Conservation (phyloP, 2,888 invertebrate genomes). For the Pediacus dermestoides region DNA sequence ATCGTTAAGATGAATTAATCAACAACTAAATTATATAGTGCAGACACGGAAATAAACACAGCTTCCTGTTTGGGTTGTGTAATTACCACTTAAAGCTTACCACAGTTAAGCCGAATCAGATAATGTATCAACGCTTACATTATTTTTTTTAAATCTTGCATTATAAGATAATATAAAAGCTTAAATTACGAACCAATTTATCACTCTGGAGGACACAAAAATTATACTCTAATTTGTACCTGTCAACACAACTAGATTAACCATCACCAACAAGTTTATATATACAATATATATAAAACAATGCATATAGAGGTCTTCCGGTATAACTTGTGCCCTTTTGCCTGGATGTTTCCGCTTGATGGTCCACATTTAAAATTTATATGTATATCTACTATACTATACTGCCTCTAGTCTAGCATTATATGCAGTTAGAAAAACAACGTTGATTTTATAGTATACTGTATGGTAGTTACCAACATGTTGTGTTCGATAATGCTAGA, state of each 20-base stretch:
- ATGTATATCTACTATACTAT: neutral
- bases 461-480: neutral
- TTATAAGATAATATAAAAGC: constrained; percentile 13
- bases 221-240: constrained; percentile 29
- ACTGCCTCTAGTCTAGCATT: too few species aligned
- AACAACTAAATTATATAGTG: constrained; percentile 17
- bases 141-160: constrained; percentile 16
- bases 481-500: constrained; percentile 1
- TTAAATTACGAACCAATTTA: constrained; percentile 23
- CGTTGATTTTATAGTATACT: neutral
- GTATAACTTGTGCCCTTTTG: constrained; percentile 19
- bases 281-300: too few species aligned
- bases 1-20: constrained; percentile 19
- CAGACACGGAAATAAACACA: constrained; percentile 17
- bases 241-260: constrained; percentile 28
- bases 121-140: neutral
- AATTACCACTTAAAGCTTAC: constrained; percentile 8
- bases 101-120: constrained; percentile 5
- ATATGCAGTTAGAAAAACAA: neutral
- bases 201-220: constrained; percentile 28
- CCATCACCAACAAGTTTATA: constrained; percentile 28
- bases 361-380: constrained; percentile 1
- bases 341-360: constrained; percentile 10
- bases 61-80: constrained; percentile 15
- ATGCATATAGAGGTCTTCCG: constrained; percentile 21